phyloP scores from a whole-genome alignment of 2,113 vertebrate genomes.

The Chiloscyllium plagiosum region DNA sequence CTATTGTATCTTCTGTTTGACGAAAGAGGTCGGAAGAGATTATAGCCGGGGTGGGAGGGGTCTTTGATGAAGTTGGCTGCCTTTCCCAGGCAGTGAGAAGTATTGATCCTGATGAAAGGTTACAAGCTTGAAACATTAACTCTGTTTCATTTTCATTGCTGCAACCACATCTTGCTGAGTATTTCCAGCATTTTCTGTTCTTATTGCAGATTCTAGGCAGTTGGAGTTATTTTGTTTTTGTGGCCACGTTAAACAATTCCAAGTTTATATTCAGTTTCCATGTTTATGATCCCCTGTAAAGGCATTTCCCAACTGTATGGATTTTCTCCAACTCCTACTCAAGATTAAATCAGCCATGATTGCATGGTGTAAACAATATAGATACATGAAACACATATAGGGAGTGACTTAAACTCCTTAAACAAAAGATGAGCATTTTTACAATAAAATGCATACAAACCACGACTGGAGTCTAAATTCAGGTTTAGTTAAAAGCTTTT shows the following conservation, averaged over 20 bases:
- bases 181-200: too few species aligned
- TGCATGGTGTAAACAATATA: neutral
- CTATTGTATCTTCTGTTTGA: too few species aligned
- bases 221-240: too few species aligned
- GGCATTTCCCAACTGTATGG: neutral
- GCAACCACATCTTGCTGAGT: too few species aligned
- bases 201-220: too few species aligned
- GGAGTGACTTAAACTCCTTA: neutral
- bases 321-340: neutral
- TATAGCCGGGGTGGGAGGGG: too few species aligned
- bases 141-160: too few species aligned
- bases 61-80: too few species aligned
- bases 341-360: neutral
- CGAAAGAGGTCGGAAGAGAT: too few species aligned
- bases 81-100: too few species aligned
- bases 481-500: neutral
- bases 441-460: neutral
- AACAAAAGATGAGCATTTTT: neutral
- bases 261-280: neutral
- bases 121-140: too few species aligned
- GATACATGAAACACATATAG: neutral
- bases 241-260: neutral
- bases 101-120: too few species aligned
- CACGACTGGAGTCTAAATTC: neutral
- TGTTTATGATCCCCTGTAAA: neutral